Evolutionary conservation across 2,888 invertebrate species (phyloP).

Genomic region (Dicycla oo): DNA sequence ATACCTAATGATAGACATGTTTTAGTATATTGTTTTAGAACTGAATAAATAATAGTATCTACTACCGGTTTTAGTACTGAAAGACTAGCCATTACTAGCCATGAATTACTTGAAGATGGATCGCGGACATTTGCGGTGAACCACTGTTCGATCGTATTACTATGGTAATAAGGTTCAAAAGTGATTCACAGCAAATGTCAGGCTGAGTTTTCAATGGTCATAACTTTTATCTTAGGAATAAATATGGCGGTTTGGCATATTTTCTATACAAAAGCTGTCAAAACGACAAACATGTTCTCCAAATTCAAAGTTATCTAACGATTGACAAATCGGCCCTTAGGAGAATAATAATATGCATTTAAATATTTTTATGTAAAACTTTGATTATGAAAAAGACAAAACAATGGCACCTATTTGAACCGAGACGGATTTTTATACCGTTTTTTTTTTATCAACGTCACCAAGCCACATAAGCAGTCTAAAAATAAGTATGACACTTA

Average conservation of each 20-base stretch:
- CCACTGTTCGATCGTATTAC: no score
- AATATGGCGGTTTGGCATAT: no score
- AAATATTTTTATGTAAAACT: slow-evolving; percentile 1
- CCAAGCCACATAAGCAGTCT: background rate
- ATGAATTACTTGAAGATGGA: background rate
- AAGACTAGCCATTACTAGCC: background rate
- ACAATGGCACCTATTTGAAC: slow-evolving; percentile 3
- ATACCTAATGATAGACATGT: background rate
- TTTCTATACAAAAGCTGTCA: no score
- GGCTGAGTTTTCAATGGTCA: no score
- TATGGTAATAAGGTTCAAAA: no score
- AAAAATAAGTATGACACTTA: slow-evolving; percentile 20
- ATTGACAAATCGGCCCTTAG: no score
- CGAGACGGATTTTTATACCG: background rate
- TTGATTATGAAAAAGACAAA: slow-evolving; percentile 11
- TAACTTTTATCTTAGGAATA: no score
- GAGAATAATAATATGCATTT: background rate
- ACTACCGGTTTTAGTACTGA: background rate
- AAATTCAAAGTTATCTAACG: no score
- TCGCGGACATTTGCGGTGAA: no score
- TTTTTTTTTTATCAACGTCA: slow-evolving; percentile 31
- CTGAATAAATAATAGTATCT: no score
- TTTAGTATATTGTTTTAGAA: background rate
- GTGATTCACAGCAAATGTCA: no score
- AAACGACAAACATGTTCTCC: no score